Percentiles rank a stretch among this genome's conserved stretches.
These are phyloP conservation scores for Ditylenchus weischeri DNA, from an alignment of 2,888 invertebrate species.

Conservation along the genomic window DNA sequence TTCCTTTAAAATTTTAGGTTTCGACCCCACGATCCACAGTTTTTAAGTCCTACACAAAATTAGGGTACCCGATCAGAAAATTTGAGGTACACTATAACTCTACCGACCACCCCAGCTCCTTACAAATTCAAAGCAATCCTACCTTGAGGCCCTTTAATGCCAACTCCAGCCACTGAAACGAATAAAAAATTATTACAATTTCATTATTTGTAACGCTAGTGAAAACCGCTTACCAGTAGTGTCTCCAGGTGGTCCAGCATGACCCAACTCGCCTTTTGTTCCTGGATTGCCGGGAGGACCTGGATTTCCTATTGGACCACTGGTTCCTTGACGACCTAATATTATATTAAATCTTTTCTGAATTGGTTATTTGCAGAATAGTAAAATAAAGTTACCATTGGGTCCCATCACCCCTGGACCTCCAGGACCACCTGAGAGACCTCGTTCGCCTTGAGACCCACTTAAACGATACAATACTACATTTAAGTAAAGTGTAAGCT, in stretches of 20 bases:
- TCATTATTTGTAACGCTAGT: too few relatives aligned
- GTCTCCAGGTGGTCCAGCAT: slow-evolving; percentile 41
- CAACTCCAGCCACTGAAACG: slow-evolving; percentile 46
- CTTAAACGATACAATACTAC: slow-evolving; percentile 15
- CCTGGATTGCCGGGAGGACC: slow-evolving; percentile 40
- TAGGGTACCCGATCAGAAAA: too few relatives aligned
- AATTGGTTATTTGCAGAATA: too few relatives aligned
- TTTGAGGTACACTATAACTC: too few relatives aligned
- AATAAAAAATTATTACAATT: too few relatives aligned
- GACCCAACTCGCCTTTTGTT: slow-evolving; percentile 8
- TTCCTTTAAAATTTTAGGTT: slow-evolving; percentile 38
- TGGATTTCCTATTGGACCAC: slow-evolving; percentile 47
- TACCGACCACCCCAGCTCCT: too few relatives aligned
- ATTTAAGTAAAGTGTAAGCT: not conserved
- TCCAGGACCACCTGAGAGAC: slow-evolving; percentile 40
- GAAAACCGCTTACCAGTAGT: slow-evolving; percentile 20
- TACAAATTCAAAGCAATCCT: slow-evolving; percentile 2
- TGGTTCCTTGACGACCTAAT: slow-evolving; percentile 38
- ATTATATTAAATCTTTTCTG: too few relatives aligned
- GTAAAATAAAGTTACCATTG: slow-evolving; percentile 10
- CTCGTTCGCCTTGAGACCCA: slow-evolving; percentile 57
- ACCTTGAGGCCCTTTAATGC: slow-evolving; percentile 53
- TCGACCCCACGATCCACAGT: too few relatives aligned
- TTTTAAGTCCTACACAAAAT: too few relatives aligned
- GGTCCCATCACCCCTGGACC: slow-evolving; percentile 34